phyloP scores from a whole-genome alignment of 1,140 invertebrate species.

The Diorhabda sublineata region DNA sequence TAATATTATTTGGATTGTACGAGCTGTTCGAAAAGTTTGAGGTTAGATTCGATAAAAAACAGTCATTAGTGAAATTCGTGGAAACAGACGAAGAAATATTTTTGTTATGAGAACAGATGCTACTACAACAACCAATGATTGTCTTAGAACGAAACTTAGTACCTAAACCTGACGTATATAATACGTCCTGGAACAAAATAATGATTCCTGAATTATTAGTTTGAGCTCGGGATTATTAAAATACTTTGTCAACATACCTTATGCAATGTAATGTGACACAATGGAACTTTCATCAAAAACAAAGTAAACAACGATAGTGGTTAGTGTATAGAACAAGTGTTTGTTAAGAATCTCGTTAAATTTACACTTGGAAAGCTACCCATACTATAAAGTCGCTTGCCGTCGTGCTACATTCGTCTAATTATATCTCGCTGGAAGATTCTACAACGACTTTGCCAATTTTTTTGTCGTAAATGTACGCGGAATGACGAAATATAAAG shows the following conservation, averaged over 20 bases:
- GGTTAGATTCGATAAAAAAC: too few species aligned
- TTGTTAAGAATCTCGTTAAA: not conserved
- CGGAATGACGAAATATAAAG: not conserved
- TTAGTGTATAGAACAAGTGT: slow-evolving; percentile 2
- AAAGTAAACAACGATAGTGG: not conserved
- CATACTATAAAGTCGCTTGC: not conserved
- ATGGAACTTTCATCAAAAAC: not conserved
- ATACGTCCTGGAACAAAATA: too few species aligned
- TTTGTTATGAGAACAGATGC: too few species aligned
- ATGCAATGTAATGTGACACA: not conserved
- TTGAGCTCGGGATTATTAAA: too few species aligned
- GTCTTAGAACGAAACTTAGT: too few species aligned
- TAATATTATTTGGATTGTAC: too few species aligned
- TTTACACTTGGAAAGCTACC: not conserved
- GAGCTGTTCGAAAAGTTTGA: too few species aligned
- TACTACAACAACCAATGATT: too few species aligned
- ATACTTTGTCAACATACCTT: not conserved
- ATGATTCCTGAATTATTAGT: too few species aligned
- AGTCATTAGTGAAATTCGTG: too few species aligned
- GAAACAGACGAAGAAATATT: too few species aligned
- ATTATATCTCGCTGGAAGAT: not conserved
- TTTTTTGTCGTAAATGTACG: slow-evolving; percentile 1
- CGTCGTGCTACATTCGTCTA: not conserved
- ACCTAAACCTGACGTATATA: too few species aligned
- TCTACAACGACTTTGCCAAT: not conserved